Evolutionary conservation across 2,113 vertebrate genomes (phyloP).

Genomic region (Pachycephala philippinensis): DNA sequence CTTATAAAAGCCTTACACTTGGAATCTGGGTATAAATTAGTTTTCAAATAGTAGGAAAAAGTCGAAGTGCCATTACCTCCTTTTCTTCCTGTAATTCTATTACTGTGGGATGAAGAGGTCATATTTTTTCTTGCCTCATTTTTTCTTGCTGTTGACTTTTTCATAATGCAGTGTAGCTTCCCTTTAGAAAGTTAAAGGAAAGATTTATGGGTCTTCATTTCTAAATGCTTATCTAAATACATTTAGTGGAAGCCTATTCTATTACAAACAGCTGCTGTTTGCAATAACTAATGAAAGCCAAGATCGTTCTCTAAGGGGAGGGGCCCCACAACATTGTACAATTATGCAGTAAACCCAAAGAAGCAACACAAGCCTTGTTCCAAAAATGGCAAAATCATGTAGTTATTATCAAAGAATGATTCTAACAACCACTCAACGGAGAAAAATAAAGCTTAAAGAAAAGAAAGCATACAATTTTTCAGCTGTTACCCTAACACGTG

Average conservation of each 20-base stretch:
- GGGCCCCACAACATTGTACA: background rate
- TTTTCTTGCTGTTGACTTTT: constrained; percentile 77
- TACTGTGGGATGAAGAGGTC: constrained; percentile 67
- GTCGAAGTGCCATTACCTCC: constrained; percentile 60
- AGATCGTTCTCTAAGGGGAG: background rate
- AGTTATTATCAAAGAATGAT: background rate
- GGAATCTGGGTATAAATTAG: constrained; percentile 21
- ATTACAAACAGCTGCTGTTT: constrained; percentile 37
- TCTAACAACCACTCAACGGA: background rate
- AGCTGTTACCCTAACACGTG: background rate
- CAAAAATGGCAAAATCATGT: background rate
- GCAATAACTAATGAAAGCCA: constrained; percentile 31
- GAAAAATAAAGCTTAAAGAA: background rate
- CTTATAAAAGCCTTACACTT: constrained; percentile 2
- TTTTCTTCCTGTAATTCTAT: constrained; percentile 74
- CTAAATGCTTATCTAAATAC: constrained; percentile 43
- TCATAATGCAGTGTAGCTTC: constrained; percentile 65
- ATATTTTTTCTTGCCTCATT: constrained; percentile 55
- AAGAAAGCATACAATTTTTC: background rate
- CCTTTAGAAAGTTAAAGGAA: constrained; percentile 68
- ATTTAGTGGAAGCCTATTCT: constrained; percentile 29
- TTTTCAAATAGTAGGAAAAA: constrained; percentile 20
- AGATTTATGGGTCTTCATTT: constrained; percentile 59
- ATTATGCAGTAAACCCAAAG: background rate
- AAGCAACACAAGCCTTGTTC: background rate